These are phyloP conservation scores for Trididemnum clinides DNA, from an alignment of 23 tunicate genomes.

Conservation along the genomic window DNA sequence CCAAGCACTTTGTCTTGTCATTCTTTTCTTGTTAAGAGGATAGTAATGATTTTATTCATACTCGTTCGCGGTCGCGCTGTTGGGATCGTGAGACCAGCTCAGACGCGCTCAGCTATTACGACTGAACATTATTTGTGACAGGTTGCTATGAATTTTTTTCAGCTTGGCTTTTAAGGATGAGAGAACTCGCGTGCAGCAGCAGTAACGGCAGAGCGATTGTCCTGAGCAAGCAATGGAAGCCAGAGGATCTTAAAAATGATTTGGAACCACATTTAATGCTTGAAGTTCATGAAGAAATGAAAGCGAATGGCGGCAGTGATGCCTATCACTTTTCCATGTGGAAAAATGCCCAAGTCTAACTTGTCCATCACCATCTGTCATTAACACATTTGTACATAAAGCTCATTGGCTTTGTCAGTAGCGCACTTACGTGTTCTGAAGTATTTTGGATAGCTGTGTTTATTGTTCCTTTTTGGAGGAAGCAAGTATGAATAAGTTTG, in stretches of 20 bases:
- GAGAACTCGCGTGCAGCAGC: conserved; percentile 23
- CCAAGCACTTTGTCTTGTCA: too few species aligned
- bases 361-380: too few species aligned
- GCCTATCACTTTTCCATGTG: conserved; percentile 4
- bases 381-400: too few species aligned
- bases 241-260: conserved; percentile 10
- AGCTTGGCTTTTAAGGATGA: conserved; percentile 55
- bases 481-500: too few species aligned
- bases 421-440: too few species aligned
- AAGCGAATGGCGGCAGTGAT: background rate
- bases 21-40: too few species aligned
- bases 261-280: conserved; percentile 31
- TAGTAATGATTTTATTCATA: too few species aligned
- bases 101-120: background rate
- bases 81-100: too few species aligned
- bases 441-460: too few species aligned
- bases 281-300: background rate
- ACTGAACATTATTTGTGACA: background rate
- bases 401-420: too few species aligned
- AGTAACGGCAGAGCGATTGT: conserved; percentile 16
- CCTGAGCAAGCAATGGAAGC: conserved; percentile 34
- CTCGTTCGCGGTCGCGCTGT: too few species aligned
- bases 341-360: background rate
- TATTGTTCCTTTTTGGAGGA: too few species aligned
- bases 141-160: background rate